phyloP scores from a whole-genome alignment of 2,888 invertebrate genomes.

The Terebella lapidaria region DNA sequence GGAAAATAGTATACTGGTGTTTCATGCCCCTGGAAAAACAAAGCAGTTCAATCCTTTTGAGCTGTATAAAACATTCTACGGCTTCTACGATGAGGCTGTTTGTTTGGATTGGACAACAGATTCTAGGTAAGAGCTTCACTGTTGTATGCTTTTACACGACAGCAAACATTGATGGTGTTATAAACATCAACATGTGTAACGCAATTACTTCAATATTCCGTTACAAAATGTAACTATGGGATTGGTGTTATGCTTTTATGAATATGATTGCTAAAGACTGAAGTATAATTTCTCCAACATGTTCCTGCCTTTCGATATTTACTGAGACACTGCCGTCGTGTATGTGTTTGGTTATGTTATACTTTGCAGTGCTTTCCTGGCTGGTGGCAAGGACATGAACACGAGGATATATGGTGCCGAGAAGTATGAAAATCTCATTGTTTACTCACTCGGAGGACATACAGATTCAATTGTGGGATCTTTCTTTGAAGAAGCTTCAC shows the following conservation, averaged over 20 bases:
- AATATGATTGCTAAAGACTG: too few relatives aligned
- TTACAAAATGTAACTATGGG: too few relatives aligned
- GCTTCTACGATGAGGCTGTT: slow-evolving; percentile 76
- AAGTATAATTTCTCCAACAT: too few relatives aligned
- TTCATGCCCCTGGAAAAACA: slow-evolving; percentile 75
- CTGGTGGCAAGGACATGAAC: slow-evolving; percentile 86
- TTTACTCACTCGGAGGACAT: slow-evolving; percentile 76
- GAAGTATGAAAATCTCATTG: slow-evolving; percentile 70
- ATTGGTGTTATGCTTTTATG: too few relatives aligned
- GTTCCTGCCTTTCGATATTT: too few relatives aligned
- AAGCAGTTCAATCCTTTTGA: slow-evolving; percentile 84
- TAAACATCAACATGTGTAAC: too few relatives aligned
- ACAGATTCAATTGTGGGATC: slow-evolving; percentile 77
- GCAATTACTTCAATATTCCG: neutral
- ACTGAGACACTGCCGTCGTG: too few relatives aligned
- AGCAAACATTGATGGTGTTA: too few relatives aligned
- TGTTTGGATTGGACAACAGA: slow-evolving; percentile 90
- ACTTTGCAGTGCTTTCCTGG: slow-evolving; percentile 65
- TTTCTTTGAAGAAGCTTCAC: slow-evolving; percentile 80
- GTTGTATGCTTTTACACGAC: neutral
- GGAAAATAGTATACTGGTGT: slow-evolving; percentile 71
- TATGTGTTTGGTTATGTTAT: neutral
- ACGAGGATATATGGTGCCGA: slow-evolving; percentile 74
- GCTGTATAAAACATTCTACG: slow-evolving; percentile 76
- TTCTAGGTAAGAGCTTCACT: slow-evolving; percentile 61